Evolutionary conservation across 2,888 invertebrate species (phyloP).

Genomic region (Eledona agricola): DNA sequence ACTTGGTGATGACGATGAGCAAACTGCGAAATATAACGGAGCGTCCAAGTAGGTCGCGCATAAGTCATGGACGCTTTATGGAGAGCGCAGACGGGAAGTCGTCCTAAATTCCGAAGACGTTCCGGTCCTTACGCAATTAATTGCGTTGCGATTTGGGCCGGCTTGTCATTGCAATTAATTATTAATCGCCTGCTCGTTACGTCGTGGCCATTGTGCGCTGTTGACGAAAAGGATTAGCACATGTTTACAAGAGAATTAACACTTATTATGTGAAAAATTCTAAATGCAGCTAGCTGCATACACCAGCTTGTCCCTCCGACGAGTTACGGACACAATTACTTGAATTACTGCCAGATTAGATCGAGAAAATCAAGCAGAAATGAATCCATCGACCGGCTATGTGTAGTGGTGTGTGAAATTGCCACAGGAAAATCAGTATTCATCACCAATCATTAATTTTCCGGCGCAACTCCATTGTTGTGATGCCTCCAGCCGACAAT

Average conservation of each 20-base stretch:
- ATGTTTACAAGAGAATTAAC: too few species aligned
- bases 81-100: constrained; percentile 35
- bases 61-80: constrained; percentile 31
- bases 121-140: constrained; percentile 30
- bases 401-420: constrained; percentile 3
- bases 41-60: constrained; percentile 34
- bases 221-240: too few species aligned
- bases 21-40: constrained; percentile 35
- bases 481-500: too few species aligned
- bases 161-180: constrained; percentile 2
- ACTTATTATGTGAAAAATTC: too few species aligned
- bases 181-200: too few species aligned
- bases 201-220: too few species aligned
- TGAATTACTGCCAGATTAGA: constrained; percentile 3
- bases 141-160: not conserved
- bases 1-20: constrained; percentile 31
- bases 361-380: constrained; percentile 1
- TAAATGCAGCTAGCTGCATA: too few species aligned
- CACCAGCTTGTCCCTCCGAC: too few species aligned
- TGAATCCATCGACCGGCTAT: not conserved
- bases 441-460: not conserved
- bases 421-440: constrained; percentile 1
- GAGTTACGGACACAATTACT: too few species aligned
- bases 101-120: constrained; percentile 33
- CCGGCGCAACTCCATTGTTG: too few species aligned